Base-by-base conservation (phyloP, 2,797 vertebrate species). In the Fistularia tabacaria region DNA sequence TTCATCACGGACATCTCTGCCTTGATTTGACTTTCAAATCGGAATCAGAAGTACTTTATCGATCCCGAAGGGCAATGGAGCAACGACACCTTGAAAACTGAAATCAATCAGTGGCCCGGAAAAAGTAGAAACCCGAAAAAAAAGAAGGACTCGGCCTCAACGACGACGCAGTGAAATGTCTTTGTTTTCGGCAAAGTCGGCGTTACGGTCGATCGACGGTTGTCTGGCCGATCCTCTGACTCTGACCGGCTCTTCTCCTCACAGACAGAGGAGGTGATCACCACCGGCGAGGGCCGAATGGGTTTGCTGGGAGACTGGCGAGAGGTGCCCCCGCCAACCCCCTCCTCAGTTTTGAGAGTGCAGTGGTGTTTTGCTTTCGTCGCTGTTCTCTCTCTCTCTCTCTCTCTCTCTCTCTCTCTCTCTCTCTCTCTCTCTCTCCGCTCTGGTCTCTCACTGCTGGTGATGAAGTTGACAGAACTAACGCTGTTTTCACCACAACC, bases 271-370 rank as follows among this genome's bases (percentile, higher is more conserved):
- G 90, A 92, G 38, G 85, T 88, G 36, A 61, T 89, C 74, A 77
- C 81, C 78, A 88, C 88, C 62, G 79, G 84, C 55, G 92, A 93
- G 82, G 92, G 90, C 62, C 78, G 78, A 74, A 85, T 94, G 53
- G 80, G 92, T 74, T 74, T 95, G 76, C 80, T 95, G 69, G 90
- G 93, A 84, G 89, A 93, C 71, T 90, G 88, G 81, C 78, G 85
- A 85, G 89, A 94, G 91, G 93, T 95, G 84, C 83, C 67, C 58
- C 15, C 49, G 25, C 25, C 25, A 25, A 2, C 25, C 25, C 25
- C 25, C 25, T 25, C 48, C 57, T 41, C 41, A 39, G 62, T 36
- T 76, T 64, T 89, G 86, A 69, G 83, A 80, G 54, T 88, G 85
- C 85, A 44, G 87, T 89, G 87, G 40, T 38, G 64, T 73, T 86